phyloP scores from a whole-genome alignment of 2,113 vertebrate species.

The Rhipidura dahli region DNA sequence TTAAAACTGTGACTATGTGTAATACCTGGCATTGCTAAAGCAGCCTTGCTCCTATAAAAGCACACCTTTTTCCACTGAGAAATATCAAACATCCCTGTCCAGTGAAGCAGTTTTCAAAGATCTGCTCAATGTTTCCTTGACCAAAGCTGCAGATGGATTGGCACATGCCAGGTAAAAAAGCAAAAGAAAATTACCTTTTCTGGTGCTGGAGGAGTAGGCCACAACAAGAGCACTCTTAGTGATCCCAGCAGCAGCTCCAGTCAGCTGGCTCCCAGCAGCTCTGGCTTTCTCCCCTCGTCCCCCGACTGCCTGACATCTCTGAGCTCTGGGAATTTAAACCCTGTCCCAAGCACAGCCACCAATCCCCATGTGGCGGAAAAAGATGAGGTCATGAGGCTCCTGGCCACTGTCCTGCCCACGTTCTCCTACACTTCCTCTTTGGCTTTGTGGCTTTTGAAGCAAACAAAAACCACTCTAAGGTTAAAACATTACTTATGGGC shows the following conservation, averaged over 20 bases:
- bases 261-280: not conserved
- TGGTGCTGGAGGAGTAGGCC: not conserved
- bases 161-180: not conserved
- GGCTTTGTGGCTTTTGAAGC: conserved; percentile 76
- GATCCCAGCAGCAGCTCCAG: not conserved
- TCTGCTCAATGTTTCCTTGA: not conserved
- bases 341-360: conserved; percentile 48
- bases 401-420: conserved; percentile 67
- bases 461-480: conserved; percentile 53
- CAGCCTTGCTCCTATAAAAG: not conserved
- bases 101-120: not conserved
- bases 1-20: not conserved
- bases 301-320: conserved; percentile 39
- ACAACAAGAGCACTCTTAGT: not conserved
- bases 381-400: conserved; percentile 72
- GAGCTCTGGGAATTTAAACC: conserved; percentile 73
- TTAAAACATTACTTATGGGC: conserved; percentile 70
- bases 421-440: conserved; percentile 77
- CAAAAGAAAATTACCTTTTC: conserved; percentile 44
- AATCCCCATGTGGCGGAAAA: conserved; percentile 58
- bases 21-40: not conserved
- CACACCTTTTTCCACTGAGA: not conserved
- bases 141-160: not conserved
- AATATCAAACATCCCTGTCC: not conserved
- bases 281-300: not conserved